Base-by-base conservation (phyloP, 2,888 invertebrate genomes). In the Clepsis dumicolana region DNA sequence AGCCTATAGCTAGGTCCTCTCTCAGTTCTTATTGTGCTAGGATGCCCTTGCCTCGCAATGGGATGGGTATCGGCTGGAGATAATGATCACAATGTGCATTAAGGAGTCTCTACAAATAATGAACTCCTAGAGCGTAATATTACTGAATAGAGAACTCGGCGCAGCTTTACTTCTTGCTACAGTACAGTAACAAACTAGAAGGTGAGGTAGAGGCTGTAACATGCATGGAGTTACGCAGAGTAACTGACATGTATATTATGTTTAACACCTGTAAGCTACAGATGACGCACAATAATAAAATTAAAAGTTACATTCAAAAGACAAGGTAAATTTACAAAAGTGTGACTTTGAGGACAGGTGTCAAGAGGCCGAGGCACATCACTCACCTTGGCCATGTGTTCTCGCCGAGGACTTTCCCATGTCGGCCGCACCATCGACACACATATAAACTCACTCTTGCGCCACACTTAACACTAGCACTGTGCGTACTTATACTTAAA, bases 341-440 rank as follows among this genome's bases (percentile, higher is more conserved):
- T 67, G 71, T 70, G 78, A 73, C 84, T 84, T 85, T 84, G 80
- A 75, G 73, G 80, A 79, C 87, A 86, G 80, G 79, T 86, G 87
- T 79, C 78, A 75, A 70, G 72, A 73, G 76, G 77, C 78, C 77
- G 76, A 48, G 54, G 76, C 63, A 71, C 66, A 70, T 66, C 78
- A 90, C 94, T 93, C 82, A 94, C 94, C 94, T 94, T 94, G 93
- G 85, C 94, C 93, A 90, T 94, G 93, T 94, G 94, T 93, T 93
- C 92, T 93, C 84, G 91, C 93, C 90, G 94, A 94, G 91, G 94
- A 94, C 88, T 94, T 94, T 93, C 94, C 94, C 94, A 94, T 94
- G 93, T 90, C 94, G 93, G 89, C 89, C 93, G 91, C 91, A 93
- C 91, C 93, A 93, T 93, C 88, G 86, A 91, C 91, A 87, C 91